Base-by-base conservation (phyloP, 2,113 vertebrate genomes). In the Thymallus thymallus region DNA sequence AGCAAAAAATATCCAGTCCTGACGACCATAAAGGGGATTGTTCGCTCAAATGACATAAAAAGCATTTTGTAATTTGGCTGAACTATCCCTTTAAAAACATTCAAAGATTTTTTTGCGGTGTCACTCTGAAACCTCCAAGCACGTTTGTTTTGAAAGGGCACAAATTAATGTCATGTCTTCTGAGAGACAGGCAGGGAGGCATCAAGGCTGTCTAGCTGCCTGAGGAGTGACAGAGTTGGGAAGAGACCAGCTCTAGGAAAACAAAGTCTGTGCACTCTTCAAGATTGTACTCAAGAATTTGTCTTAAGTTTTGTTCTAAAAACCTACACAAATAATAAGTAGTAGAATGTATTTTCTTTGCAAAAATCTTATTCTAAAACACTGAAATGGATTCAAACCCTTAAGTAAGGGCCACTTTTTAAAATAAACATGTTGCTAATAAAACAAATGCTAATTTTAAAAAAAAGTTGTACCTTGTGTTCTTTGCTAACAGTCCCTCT, bases 401-500 rank as follows among this genome's bases (percentile, higher is more conserved):
- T 6, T 20, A n/a, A 16, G 9, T 6, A 16, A 13, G 63, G 29
- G 30, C 29, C 5, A 20, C 18, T 66, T 66, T 18, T 24, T 24
- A 26, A 20, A 66, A 9, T 0, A 66, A 68, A 45, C 32, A 45
- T 3, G 1, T 68, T 18, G 6, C 65, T 18, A 22, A 68, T 22
- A 45, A 45, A 67, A 67, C 41, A 1, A 18, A 73, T 81, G 73
- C 77, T 75, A 69, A 60, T 67, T 61, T 64, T 61, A 6, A 1
- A 7, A 67, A 81, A 85, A 77, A 68, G 84, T 82, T 85, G 87
- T 88, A 80, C 85, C 84, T 84, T 82, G 84, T 85, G 76, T 87
- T 87, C 82, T 77, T 76, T 90, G 88, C 89, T 88, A 85, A 85
- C 82, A 85, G 85, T 90, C 80, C 84, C 80, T 87, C 88, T 89